Percentiles rank a stretch among this genome's conserved stretches.
Conservation (phyloP, 2,888 invertebrate genomes). For the Mycalesis mineus region DNA sequence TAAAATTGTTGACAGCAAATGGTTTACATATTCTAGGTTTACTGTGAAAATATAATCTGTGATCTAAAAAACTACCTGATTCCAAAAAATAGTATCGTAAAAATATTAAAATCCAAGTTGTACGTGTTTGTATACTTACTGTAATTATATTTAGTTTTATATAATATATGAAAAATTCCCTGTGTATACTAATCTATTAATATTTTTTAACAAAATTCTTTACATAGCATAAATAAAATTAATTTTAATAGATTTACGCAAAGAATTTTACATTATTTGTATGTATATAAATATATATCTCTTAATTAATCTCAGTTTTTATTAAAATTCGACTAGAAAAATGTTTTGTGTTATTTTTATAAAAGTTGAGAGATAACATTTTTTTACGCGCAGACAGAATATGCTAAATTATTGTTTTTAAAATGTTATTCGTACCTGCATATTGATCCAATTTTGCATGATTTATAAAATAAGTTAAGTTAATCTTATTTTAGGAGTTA, state of each 20-base stretch:
- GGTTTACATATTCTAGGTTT: background rate
- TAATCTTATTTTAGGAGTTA: too few species aligned
- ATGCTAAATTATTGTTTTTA: too few species aligned
- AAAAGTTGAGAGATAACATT: too few species aligned
- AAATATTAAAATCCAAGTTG: conserved; percentile 2
- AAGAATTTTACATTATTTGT: conserved; percentile 17
- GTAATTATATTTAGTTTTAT: conserved; percentile 25
- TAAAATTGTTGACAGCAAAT: background rate
- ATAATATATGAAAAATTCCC: background rate
- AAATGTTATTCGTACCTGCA: too few species aligned
- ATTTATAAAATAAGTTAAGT: too few species aligned
- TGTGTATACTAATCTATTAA: conserved; percentile 10
- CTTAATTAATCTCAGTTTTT: conserved; percentile 19
- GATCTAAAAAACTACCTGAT: background rate
- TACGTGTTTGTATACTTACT: conserved; percentile 14
- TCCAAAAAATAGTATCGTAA: background rate
- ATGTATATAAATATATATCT: conserved; percentile 19
- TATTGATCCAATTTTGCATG: too few species aligned
- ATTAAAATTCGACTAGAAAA: conserved; percentile 32
- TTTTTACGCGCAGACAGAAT: too few species aligned
- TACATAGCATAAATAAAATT: background rate
- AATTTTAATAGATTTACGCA: conserved; percentile 12
- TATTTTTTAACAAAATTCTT: background rate
- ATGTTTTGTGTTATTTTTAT: background rate
- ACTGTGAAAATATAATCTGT: background rate